Evolutionary conservation across 1,140 invertebrate genomes (phyloP).

Genomic region (Atta texana): DNA sequence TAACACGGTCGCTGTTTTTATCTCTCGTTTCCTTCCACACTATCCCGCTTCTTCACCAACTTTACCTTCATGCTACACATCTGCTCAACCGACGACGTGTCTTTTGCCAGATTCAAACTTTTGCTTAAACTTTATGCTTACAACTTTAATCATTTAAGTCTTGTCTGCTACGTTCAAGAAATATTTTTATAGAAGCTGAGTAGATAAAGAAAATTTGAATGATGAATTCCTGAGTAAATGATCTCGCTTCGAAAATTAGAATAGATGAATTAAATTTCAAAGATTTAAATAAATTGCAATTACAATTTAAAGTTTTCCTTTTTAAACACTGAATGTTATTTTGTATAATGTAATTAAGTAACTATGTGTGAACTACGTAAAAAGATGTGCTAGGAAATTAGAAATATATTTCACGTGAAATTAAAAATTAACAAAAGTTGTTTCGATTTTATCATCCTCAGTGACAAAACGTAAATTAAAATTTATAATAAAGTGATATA

Average conservation of each 20-base stretch:
- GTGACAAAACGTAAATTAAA: no score
- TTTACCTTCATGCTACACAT: slow-evolving; percentile 29
- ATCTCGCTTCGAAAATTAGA: background rate
- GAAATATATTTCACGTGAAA: no score
- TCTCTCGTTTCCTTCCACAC: slow-evolving; percentile 46
- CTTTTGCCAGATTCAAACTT: slow-evolving; percentile 11
- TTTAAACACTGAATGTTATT: no score
- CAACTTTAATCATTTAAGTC: slow-evolving; percentile 1
- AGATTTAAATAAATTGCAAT: background rate
- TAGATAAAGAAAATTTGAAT: background rate
- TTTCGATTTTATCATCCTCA: no score
- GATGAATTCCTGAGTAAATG: background rate
- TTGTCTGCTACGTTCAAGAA: background rate
- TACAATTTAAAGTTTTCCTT: background rate
- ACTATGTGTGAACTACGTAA: no score
- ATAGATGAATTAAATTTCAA: background rate
- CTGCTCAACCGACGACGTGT: slow-evolving; percentile 9
- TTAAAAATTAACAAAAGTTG: no score
- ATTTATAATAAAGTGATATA: no score
- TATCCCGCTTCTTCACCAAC: slow-evolving; percentile 28
- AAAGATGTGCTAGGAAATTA: no score
- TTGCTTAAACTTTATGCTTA: slow-evolving; percentile 28
- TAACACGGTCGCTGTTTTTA: slow-evolving; percentile 54
- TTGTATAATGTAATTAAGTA: no score
- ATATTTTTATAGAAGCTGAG: background rate